Evolutionary conservation across 2,113 vertebrate species (phyloP), one percentile per base, ranked within the genome.

Genomic region (Cyanoderma ruficeps): DNA sequence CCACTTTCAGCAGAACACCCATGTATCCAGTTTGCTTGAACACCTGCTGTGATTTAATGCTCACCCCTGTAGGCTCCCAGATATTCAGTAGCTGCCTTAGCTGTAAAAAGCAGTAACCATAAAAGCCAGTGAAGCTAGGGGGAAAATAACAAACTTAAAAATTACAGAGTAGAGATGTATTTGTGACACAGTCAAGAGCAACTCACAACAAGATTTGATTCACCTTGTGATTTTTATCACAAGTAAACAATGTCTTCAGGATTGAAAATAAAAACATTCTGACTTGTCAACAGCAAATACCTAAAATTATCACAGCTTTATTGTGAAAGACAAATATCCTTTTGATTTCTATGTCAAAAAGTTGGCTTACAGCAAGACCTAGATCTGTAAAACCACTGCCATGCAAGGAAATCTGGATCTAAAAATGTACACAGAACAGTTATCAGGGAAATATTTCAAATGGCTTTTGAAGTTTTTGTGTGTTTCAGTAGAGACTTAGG

Each of bases 191-290:
- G 44, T 79, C 77, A 89, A 49, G 39, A 71, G 41, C 63, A 86
- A 44, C 64, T 90, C 42, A 24, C 0, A 0, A 60, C 31, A 69
- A 76, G 88, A 72, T 72, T 71, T 61, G 37, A 42, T 56, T 89
- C 10, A 14, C 37, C 35, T 27, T 91, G 23, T 95, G 50, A 84
- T 89, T 91, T 92, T 87, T 91, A 17, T 77, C 14, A 59, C 33
- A 76, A 82, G 52, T 57, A 81, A 89, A 76, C 50, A 85, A 31
- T 25, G 13, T 69, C n/a, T 75, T 91, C 33, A 39, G 33, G 28
- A 46, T 19, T 91, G 49, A 85, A 90, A 82, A 95, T 91, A 63
- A 89, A 94, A 93, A 19, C 24, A 79, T 77, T 94, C 67, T 65
- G 50, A 64, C 63, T 67, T 78, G 41, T 82, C 74, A 85, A 42